These are phyloP conservation scores for Xiphophorus birchmanni DNA, from an alignment of 2,797 vertebrate genomes.

Conservation along the genomic window DNA sequence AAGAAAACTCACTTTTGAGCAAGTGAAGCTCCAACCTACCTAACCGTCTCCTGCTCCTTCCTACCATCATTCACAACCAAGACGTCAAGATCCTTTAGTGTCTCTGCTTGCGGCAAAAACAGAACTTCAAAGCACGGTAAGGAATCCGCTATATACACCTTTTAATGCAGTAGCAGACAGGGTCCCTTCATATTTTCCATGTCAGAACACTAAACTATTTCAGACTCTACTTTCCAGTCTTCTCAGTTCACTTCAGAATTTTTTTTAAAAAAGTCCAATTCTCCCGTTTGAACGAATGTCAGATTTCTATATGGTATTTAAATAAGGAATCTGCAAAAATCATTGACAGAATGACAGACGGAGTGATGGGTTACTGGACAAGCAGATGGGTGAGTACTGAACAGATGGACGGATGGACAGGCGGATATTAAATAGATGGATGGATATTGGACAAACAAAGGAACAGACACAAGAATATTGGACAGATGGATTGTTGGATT, in stretches of 20 bases:
- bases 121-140: background rate
- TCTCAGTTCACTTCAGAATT: background rate
- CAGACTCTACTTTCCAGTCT: background rate
- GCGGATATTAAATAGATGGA: background rate
- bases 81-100: background rate
- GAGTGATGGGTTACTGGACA: constrained; percentile 1
- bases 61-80: background rate
- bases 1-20: background rate
- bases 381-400: background rate
- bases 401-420: background rate
- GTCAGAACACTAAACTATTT: too few species aligned
- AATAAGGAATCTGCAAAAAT: background rate
- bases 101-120: background rate
- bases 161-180: background rate
- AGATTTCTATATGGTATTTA: background rate
- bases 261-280: background rate
- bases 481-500: background rate
- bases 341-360: background rate
- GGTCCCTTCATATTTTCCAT: background rate
- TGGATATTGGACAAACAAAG: background rate
- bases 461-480: background rate
- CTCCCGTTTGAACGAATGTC: background rate
- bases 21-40: background rate
- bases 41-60: background rate
- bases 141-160: background rate